phyloP scores from a whole-genome alignment of 2,797 vertebrate species.

The Sciaenops ocellatus region DNA sequence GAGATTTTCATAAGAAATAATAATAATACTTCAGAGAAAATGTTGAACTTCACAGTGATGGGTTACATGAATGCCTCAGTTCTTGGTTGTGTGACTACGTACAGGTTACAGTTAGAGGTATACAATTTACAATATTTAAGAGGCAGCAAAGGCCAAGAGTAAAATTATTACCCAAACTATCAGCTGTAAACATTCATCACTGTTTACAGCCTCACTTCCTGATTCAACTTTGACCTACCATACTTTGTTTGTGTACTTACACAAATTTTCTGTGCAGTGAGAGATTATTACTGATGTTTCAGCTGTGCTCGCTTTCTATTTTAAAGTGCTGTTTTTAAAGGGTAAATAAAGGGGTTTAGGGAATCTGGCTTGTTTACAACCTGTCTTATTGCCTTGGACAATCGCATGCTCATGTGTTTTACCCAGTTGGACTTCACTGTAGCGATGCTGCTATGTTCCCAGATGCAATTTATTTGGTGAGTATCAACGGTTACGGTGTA shows the following conservation, averaged over 20 bases:
- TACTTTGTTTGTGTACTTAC: background rate
- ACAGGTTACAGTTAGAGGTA: slow-evolving; percentile 14
- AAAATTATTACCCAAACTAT: slow-evolving; percentile 44
- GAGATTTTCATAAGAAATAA: background rate
- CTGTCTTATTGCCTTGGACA: background rate
- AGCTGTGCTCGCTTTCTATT: background rate
- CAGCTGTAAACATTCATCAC: slow-evolving; percentile 24
- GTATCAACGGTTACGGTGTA: background rate
- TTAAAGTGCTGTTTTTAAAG: background rate
- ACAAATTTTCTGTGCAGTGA: background rate
- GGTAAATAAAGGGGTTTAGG: slow-evolving; percentile 5
- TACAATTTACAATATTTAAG: slow-evolving; percentile 35
- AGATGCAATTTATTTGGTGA: background rate
- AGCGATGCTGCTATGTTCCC: background rate
- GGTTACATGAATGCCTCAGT: background rate
- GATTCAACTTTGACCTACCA: slow-evolving; percentile 18
- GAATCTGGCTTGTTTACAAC: slow-evolving; percentile 14
- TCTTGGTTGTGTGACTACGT: background rate
- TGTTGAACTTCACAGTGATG: background rate
- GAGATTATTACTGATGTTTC: background rate
- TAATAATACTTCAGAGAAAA: background rate
- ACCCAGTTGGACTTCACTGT: background rate
- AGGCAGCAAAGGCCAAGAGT: background rate
- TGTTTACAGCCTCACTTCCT: slow-evolving; percentile 42
- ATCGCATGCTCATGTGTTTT: background rate